These are phyloP conservation scores for Chaetorhynchus papuensis DNA, from an alignment of 2,113 vertebrate genomes.

Conservation along the genomic window DNA sequence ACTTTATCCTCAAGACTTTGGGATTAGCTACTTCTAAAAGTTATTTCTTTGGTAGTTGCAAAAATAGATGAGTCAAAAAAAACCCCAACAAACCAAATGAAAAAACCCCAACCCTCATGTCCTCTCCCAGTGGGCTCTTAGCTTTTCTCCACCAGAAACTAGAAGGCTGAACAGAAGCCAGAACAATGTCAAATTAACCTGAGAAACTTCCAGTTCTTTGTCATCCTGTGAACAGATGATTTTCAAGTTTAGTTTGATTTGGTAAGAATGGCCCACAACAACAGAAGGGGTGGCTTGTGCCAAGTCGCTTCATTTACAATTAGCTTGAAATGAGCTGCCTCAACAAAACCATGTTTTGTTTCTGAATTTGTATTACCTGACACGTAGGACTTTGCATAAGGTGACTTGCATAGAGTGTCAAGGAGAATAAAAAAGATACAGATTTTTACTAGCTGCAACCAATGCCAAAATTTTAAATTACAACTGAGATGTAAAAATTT, in stretches of 20 bases:
- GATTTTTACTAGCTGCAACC: not conserved
- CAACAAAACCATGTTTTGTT: not conserved
- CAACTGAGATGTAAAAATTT: not conserved
- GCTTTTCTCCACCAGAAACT: not conserved
- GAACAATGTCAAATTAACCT: not conserved
- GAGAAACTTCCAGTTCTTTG: not conserved
- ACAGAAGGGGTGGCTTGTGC: not conserved
- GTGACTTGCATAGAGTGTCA: not conserved
- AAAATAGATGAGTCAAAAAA: not conserved
- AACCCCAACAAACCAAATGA: not conserved
- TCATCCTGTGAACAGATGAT: not conserved
- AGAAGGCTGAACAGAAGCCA: not conserved
- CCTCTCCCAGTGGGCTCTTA: not conserved
- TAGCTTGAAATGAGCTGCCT: not conserved
- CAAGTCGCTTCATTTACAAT: not conserved
- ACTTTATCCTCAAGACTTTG: conserved; percentile 2
- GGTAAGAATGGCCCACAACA: not conserved
- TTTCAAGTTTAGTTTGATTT: not conserved
- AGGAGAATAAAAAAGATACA: not conserved
- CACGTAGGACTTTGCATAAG: not conserved
- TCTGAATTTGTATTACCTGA: not conserved
- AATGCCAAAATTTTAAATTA: not conserved
- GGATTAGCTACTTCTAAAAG: conserved; percentile 1
- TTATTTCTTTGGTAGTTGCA: not conserved
- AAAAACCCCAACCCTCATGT: rapidly evolving